Percentiles rank a stretch among this genome's conserved stretches.
phyloP scores from a whole-genome alignment of 2,797 vertebrate genomes.

The Eulemur rubriventer region DNA sequence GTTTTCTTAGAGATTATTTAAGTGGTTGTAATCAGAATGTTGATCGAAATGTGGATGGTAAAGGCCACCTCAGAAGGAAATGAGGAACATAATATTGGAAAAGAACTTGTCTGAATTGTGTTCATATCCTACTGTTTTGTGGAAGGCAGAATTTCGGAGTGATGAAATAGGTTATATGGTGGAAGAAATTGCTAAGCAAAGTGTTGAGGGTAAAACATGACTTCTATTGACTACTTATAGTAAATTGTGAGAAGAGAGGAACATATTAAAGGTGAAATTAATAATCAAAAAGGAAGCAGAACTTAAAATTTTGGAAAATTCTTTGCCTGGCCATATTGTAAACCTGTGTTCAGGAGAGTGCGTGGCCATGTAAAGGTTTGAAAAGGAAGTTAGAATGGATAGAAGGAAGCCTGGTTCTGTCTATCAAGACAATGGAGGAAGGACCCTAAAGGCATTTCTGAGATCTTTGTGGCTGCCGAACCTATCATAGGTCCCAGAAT shows the following conservation, averaged over 20 bases:
- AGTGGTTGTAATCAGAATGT: background rate
- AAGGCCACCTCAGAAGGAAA: background rate
- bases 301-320: background rate
- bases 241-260: background rate
- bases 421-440: background rate
- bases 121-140: background rate
- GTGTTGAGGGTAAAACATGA: background rate
- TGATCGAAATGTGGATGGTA: background rate
- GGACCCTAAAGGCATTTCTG: background rate
- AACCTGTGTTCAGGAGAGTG: background rate
- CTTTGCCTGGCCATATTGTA: background rate
- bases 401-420: background rate
- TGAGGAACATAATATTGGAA: background rate
- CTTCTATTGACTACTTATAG: background rate
- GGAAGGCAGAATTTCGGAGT: background rate
- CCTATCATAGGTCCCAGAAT: background rate
- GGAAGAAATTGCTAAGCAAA: background rate
- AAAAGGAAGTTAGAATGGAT: background rate
- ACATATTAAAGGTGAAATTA: background rate
- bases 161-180: background rate
- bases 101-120: background rate
- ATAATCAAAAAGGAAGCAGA: background rate
- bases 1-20: background rate
- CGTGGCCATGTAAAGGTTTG: background rate
- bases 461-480: background rate